phyloP scores from a whole-genome alignment of 2,888 invertebrate genomes.

The Chloroclystis v-ata region DNA sequence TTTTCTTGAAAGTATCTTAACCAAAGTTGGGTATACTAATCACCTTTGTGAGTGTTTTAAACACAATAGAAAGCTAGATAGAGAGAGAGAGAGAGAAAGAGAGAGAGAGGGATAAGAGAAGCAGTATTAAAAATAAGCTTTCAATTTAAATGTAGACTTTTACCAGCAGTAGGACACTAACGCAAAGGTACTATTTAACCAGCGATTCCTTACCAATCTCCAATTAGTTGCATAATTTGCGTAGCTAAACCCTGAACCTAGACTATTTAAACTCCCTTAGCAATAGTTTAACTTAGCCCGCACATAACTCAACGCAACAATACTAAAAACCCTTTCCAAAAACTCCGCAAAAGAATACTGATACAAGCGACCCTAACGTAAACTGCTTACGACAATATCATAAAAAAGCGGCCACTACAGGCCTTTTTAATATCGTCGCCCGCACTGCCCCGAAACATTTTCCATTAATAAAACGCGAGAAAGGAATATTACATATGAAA shows the following conservation, averaged over 20 bases:
- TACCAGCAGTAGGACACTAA: too few species aligned
- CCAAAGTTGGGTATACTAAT: too few species aligned
- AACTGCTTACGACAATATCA: conserved; percentile 66
- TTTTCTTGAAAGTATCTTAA: too few species aligned
- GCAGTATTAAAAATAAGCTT: too few species aligned
- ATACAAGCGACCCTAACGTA: conserved; percentile 42
- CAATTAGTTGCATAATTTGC: too few species aligned
- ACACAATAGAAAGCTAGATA: too few species aligned
- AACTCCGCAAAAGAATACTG: conserved; percentile 1
- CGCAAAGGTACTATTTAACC: too few species aligned
- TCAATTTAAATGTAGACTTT: too few species aligned
- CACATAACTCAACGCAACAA: background rate
- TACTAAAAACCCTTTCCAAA: background rate
- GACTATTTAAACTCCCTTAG: background rate
- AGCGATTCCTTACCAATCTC: too few species aligned
- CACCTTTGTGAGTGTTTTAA: too few species aligned
- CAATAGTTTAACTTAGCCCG: background rate
- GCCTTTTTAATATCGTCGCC: conserved; percentile 73
- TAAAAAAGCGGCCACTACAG: conserved; percentile 64
- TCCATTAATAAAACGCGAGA: conserved; percentile 80
- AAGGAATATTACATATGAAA: conserved; percentile 79
- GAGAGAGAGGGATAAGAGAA: too few species aligned
- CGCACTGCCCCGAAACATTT: conserved; percentile 76
- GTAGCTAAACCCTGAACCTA: background rate
- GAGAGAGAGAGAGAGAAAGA: too few species aligned